These are phyloP conservation scores for Peribatodes rhomboidaria DNA, from an alignment of 2,888 invertebrate genomes.

Conservation along the genomic window DNA sequence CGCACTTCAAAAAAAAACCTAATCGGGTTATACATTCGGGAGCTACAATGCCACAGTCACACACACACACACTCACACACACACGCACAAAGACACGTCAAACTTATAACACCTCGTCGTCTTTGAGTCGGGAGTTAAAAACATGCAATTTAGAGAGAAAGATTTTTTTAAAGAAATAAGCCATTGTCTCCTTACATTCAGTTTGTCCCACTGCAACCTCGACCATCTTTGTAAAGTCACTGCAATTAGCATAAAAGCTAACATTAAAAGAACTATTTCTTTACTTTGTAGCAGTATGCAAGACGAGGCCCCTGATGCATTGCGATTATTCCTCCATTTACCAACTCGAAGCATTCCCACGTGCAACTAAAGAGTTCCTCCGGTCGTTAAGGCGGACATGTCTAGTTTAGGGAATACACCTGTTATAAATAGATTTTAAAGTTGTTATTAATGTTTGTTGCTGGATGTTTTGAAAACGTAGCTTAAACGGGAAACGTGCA, in stretches of 20 bases:
- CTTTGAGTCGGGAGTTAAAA: too few relatives aligned
- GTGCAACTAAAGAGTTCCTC: conserved; percentile 57
- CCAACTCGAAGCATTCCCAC: conserved; percentile 63
- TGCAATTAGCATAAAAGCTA: neutral
- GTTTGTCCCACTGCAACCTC: conserved; percentile 2
- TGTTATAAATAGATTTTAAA: conserved; percentile 63
- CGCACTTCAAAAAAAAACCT: too few relatives aligned
- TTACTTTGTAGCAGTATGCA: conserved; percentile 38
- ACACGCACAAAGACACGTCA: too few relatives aligned
- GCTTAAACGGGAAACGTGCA: conserved; percentile 2
- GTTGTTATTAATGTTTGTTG: conserved; percentile 58
- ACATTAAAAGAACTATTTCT: neutral
- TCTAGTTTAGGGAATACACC: conserved; percentile 58
- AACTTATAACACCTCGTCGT: too few relatives aligned
- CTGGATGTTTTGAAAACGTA: conserved; percentile 23
- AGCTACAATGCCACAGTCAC: too few relatives aligned
- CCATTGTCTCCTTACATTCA: conserved; percentile 23
- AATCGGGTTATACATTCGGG: too few relatives aligned
- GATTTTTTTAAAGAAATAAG: too few relatives aligned
- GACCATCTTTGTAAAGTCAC: neutral
- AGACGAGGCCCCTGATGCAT: conserved; percentile 60
- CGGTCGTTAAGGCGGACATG: conserved; percentile 74
- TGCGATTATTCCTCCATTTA: conserved; percentile 77
- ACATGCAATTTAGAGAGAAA: too few relatives aligned
- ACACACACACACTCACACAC: too few relatives aligned